Evolutionary conservation across 2,113 vertebrate genomes (phyloP), one percentile per base, ranked within the genome.

Genomic region (Scatophagus argus): DNA sequence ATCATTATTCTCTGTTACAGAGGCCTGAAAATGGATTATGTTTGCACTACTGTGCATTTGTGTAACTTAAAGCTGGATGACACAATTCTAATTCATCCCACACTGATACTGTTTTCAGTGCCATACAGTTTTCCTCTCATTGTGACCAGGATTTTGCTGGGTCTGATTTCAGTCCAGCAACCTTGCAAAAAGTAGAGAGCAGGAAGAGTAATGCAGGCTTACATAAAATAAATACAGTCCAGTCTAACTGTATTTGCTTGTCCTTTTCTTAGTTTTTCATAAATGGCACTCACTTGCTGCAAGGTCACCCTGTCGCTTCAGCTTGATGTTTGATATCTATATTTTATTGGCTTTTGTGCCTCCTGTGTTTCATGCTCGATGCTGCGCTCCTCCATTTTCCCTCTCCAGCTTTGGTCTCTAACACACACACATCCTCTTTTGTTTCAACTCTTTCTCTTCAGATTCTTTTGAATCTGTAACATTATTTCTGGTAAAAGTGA

Each of bases 401-500:
- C 73, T 69, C 56, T 34, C 51, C 49, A 21, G 43, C 81, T 83
- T 85, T 81, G 38, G 77, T 80, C 81, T 73, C 63, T 36, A 66
- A 81, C 84, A 77, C 61, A 74, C 61, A 74, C 67, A 83, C 68
- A 49, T 70, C 54, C 13, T 85, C 66, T 60, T 84, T 81, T 78
- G 77, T 87, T 74, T 83, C 14, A 16, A 43, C 27, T 49, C 64
- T 49, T 71, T 78, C 73, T 84, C 36, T 75, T 71, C 54, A 77
- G 70, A 65, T 83, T 84, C 77, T 80, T 66, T 85, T 55, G 73
- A 83, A 82, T 84, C 69, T 75, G 56, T 79, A 80, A 81, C 80
- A 89, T 87, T 92, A 91, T 93, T 89, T 88, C 74, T 89, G 79
- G 46, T 83, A 21, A 78, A 87, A 84, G 75, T 83, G 59, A 80